Conservation (phyloP, 2,797 vertebrate genomes). For the Phoxinus dragarum region DNA sequence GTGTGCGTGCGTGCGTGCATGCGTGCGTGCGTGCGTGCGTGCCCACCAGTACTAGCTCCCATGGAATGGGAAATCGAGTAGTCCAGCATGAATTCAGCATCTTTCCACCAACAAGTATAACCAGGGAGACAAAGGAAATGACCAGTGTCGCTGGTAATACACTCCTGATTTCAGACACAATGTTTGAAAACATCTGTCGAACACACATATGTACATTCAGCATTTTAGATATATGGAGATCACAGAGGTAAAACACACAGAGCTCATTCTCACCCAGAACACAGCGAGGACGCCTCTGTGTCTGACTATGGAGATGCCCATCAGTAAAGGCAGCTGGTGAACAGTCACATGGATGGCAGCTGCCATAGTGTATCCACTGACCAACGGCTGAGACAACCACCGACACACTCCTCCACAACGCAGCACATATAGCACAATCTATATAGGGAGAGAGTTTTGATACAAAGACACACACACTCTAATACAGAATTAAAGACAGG, state of each 20-base stretch:
- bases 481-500: neutral
- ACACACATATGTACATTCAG: constrained; percentile 27
- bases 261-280: constrained; percentile 79
- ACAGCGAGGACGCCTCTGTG: constrained; percentile 82
- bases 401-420: constrained; percentile 85
- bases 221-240: neutral
- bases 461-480: constrained; percentile 13
- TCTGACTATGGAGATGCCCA: constrained; percentile 80
- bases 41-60: constrained; percentile 88
- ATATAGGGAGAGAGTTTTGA: constrained; percentile 57
- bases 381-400: constrained; percentile 85
- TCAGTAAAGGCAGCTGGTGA: constrained; percentile 85
- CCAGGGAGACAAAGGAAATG: constrained; percentile 77
- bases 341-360: constrained; percentile 83
- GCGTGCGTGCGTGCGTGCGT: neutral
- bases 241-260: neutral
- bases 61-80: constrained; percentile 84
- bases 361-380: constrained; percentile 87
- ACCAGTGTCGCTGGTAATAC: constrained; percentile 61
- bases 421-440: constrained; percentile 85
- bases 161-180: constrained; percentile 57
- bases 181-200: constrained; percentile 64
- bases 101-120: constrained; percentile 83
- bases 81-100: constrained; percentile 86
- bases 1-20: neutral